phyloP scores from a whole-genome alignment of 2,113 vertebrate species.

The Hippocampus mohnikei region DNA sequence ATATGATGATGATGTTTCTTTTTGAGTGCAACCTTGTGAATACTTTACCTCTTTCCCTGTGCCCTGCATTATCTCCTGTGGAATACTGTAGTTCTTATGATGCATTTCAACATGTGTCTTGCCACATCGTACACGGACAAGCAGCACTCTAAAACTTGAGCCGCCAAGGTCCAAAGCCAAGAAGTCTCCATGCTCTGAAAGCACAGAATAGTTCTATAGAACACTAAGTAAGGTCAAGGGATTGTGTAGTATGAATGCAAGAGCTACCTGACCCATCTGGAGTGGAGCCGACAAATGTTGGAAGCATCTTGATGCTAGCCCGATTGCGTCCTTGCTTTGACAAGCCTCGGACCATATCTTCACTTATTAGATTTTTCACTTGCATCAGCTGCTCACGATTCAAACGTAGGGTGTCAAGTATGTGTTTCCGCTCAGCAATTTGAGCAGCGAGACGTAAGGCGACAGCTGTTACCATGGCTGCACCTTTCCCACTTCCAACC shows the following conservation, averaged over 20 bases:
- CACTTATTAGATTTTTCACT: slow-evolving; percentile 82
- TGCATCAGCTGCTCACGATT: slow-evolving; percentile 82
- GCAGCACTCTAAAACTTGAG: slow-evolving; percentile 91
- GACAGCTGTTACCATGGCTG: slow-evolving; percentile 96
- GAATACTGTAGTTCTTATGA: slow-evolving; percentile 95
- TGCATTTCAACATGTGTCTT: slow-evolving; percentile 88
- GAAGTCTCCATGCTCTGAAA: slow-evolving; percentile 90
- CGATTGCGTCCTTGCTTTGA: slow-evolving; percentile 70
- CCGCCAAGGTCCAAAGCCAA: slow-evolving; percentile 93
- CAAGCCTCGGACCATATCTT: slow-evolving; percentile 81
- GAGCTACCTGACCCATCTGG: slow-evolving; percentile 88
- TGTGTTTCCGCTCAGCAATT: slow-evolving; percentile 78
- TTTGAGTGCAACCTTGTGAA: background rate
- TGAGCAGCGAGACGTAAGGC: slow-evolving; percentile 86
- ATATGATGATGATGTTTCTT: too few relatives aligned
- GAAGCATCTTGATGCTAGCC: slow-evolving; percentile 88
- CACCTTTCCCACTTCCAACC: slow-evolving; percentile 91
- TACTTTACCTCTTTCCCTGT: slow-evolving; percentile 86
- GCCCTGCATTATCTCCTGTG: slow-evolving; percentile 88
- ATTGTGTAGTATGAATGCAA: background rate
- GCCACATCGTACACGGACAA: slow-evolving; percentile 82
- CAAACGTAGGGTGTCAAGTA: slow-evolving; percentile 79
- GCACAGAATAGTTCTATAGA: background rate
- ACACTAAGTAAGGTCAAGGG: background rate
- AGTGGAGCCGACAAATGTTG: slow-evolving; percentile 88